These are phyloP conservation scores for Mus pahari DNA, from an alignment of 2,113 vertebrate genomes.

Conservation along the genomic window DNA sequence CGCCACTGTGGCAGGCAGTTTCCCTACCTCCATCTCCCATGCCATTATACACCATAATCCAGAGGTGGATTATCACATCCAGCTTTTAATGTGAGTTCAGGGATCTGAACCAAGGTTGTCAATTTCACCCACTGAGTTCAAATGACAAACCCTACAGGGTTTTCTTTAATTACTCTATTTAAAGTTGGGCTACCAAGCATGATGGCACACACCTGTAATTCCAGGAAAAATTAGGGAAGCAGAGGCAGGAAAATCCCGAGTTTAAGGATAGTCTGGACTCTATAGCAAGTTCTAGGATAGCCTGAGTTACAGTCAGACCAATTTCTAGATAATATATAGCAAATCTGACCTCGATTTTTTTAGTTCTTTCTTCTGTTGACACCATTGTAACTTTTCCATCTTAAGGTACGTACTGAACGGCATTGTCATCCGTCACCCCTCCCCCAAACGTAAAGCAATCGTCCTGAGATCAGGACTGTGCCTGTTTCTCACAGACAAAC, in stretches of 20 bases:
- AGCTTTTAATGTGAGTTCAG: too few relatives aligned
- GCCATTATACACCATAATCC: too few relatives aligned
- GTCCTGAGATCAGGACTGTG: background rate
- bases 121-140: background rate
- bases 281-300: background rate
- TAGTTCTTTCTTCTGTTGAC: too few relatives aligned
- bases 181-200: background rate
- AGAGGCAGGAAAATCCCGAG: background rate
- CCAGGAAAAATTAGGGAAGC: background rate
- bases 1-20: background rate
- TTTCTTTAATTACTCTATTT: background rate
- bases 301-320: background rate
- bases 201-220: background rate
- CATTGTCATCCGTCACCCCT: background rate
- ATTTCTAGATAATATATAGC: background rate
- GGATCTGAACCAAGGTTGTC: background rate
- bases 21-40: too few relatives aligned
- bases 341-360: background rate
- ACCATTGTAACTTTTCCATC: background rate
- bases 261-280: background rate
- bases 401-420: background rate
- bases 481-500: background rate
- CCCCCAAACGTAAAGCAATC: background rate
- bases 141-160: background rate
- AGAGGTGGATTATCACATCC: background rate